Conservation (phyloP, 2,113 vertebrate genomes). For the Dromiciops gliroides region DNA sequence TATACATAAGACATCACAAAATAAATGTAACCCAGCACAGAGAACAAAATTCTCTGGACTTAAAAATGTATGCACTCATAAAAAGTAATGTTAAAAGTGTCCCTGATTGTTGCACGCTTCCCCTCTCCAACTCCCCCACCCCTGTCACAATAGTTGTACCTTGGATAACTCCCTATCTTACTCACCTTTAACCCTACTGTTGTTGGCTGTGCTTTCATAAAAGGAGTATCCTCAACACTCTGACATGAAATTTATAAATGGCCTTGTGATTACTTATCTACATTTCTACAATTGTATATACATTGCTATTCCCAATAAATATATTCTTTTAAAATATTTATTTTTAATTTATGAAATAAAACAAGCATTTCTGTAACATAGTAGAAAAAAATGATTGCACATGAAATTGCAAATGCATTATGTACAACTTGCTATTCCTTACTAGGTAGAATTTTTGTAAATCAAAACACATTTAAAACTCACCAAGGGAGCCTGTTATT, state of each 20-base stretch:
- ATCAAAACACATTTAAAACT: conserved; percentile 7
- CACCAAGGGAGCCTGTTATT: neutral
- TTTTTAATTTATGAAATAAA: too few species aligned
- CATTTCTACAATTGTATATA: neutral
- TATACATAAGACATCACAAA: neutral
- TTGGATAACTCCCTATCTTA: neutral
- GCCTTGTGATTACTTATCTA: neutral
- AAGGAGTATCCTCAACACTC: neutral
- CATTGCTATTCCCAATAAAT: conserved; percentile 4
- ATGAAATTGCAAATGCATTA: too few species aligned
- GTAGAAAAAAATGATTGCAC: too few species aligned
- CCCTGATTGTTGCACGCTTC: neutral
- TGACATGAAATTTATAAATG: neutral
- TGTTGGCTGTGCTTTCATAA: conserved; percentile 6
- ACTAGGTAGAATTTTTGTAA: neutral
- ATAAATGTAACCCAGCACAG: neutral
- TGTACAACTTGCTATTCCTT: neutral
- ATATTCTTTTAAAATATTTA: too few species aligned
- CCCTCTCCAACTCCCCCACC: neutral
- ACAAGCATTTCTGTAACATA: too few species aligned
- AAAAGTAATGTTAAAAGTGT: neutral
- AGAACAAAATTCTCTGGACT: neutral
- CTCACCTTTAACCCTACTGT: neutral
- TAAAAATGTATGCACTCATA: neutral
- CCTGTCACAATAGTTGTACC: neutral